Percentiles rank a stretch among this genome's conserved stretches.
These are phyloP conservation scores for Notamacropus eugenii DNA, from an alignment of 2,797 vertebrate species.

Conservation along the genomic window DNA sequence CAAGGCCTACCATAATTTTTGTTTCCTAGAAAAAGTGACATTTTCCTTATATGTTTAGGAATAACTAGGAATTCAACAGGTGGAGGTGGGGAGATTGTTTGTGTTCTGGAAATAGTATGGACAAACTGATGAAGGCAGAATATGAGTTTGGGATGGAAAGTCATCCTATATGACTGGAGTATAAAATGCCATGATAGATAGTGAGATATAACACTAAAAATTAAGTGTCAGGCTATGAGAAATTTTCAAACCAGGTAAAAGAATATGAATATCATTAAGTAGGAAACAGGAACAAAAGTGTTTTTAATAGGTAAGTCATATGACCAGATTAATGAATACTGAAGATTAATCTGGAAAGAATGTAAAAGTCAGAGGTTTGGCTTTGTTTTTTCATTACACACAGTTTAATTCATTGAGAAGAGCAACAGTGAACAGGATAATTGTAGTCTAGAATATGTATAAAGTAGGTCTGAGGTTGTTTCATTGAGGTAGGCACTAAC, in stretches of 20 bases:
- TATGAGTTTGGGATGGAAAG: not conserved
- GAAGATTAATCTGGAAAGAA: not conserved
- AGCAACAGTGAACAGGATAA: not conserved
- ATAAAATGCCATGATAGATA: not conserved
- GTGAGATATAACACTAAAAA: not conserved
- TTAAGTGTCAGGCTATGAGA: not conserved
- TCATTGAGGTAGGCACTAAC: not conserved
- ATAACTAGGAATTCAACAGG: too few relatives aligned
- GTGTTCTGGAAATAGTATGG: not conserved
- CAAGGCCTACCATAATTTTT: not conserved
- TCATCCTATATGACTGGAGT: not conserved
- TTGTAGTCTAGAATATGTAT: not conserved
- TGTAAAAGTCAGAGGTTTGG: not conserved
- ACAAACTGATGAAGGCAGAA: not conserved
- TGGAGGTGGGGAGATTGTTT: not conserved
- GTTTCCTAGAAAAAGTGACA: not conserved
- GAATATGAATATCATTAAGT: not conserved
- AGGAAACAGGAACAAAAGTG: too few relatives aligned
- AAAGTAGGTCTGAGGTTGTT: not conserved
- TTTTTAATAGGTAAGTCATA: too few relatives aligned
- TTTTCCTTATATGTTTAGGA: not conserved
- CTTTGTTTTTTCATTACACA: not conserved
- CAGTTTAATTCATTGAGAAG: not conserved
- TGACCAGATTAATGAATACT: not conserved
- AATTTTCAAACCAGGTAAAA: not conserved